These are phyloP conservation scores for Lytechinus pictus DNA, from an alignment of 35 echinoderm and acorn worm genomes.

Conservation along the genomic window DNA sequence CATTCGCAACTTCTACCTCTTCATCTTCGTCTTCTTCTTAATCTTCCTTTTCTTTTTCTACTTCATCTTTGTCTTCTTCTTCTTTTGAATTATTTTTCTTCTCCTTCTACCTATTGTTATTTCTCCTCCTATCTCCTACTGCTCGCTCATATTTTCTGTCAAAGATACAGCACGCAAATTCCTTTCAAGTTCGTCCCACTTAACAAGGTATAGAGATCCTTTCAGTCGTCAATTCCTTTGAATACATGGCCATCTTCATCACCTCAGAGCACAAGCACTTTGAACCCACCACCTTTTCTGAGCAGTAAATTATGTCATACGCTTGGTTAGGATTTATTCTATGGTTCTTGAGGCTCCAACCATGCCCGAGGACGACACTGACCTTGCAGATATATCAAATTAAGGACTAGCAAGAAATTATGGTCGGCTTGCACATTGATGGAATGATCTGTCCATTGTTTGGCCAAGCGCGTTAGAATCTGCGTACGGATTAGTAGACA, in stretches of 20 bases:
- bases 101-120: too few species aligned
- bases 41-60: too few species aligned
- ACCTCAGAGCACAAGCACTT: background rate
- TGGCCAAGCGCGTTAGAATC: background rate
- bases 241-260: background rate
- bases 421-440: background rate
- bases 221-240: background rate
- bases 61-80: too few species aligned
- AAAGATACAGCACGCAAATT: background rate
- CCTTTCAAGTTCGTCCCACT: background rate
- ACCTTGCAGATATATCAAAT: conserved; percentile 6
- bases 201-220: background rate
- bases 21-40: too few species aligned
- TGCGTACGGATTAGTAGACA: background rate
- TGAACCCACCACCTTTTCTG: background rate
- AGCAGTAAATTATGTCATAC: background rate
- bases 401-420: background rate
- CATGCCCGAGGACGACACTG: background rate
- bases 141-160: too few species aligned
- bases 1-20: too few species aligned
- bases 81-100: too few species aligned
- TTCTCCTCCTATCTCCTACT: too few species aligned
- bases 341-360: background rate
- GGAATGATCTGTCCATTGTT: background rate
- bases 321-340: background rate